Base-by-base conservation (phyloP, 2,888 invertebrate species). In the Parthenolecanium corni region DNA sequence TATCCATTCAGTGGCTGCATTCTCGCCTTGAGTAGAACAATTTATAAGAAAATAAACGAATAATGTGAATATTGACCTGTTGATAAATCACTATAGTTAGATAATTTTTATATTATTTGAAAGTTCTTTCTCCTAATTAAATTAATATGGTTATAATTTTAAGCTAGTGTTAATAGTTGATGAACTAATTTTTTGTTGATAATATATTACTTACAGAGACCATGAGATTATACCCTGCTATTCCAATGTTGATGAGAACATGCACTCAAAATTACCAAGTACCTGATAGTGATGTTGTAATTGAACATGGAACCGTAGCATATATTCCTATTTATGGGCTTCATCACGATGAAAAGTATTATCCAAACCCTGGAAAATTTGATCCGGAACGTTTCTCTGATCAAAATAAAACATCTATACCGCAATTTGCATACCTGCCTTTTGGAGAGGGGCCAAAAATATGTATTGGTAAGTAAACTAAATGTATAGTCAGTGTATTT, bases 381-480 rank as follows among this genome's bases (percentile, higher is more conserved):
- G 61, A 64, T 47, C 65, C 65, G 1, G 65, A 65, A 21, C 64
- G 62, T 36, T 65, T 65, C 25, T 64, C 65, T 9, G 64, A 64
- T 2, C 62, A 64, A 1, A 61, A 61, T 42, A 56, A 64, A 38
- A 44, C 38, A 16, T 56, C 62, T n/a, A 64, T 64, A 40, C 65
- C 64, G 6, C 64, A 64, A 18, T 64, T 53, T 9, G 54, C 64
- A 1, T 65, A 49, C 18, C 2, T 65, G 9, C 64, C 65, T 5
- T 65, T 65, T 20, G 65, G 65, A 9, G 65, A 64, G 18, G 65
- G 65, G 3, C 64, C 65, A 3, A 40, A 64, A 62, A n/a, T 61
- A 24, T 65, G 65, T 31, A 65, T 65, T 25, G 65, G 65, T 65
- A 53, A 1, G 40, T 54, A 21, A 11, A n/a, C n/a, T n/a, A n/a